Conservation (phyloP, 1,140 invertebrate species). For the Ostrea edulis region DNA sequence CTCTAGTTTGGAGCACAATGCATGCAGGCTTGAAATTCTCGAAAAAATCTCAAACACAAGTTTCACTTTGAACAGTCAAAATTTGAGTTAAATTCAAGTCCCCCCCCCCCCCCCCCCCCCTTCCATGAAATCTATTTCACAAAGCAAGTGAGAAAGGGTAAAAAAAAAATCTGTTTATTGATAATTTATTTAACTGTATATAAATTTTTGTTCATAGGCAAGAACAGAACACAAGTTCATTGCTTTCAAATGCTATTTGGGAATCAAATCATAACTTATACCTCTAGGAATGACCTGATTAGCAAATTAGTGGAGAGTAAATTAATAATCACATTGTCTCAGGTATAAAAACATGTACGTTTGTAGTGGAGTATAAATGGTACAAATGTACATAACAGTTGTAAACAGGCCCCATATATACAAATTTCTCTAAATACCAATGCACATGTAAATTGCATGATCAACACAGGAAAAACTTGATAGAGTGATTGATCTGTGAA, state of each 20-base stretch:
- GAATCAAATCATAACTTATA: not conserved
- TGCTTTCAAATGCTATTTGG: not conserved
- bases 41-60: not conserved
- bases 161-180: conserved; percentile 16
- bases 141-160: no score
- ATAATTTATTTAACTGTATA: conserved; percentile 29
- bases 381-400: not conserved
- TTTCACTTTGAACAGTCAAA: no score
- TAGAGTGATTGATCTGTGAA: no score
- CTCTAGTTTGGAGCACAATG: not conserved
- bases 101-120: no score
- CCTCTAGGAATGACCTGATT: not conserved
- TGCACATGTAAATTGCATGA: no score
- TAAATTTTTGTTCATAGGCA: conserved; percentile 9
- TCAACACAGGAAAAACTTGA: no score
- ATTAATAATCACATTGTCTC: not conserved
- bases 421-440: no score
- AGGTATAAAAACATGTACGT: not conserved
- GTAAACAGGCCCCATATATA: not conserved
- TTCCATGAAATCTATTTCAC: no score
- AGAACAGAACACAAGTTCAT: conserved; percentile 32
- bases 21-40: no score
- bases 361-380: not conserved
- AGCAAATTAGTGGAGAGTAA: conserved; percentile 15
- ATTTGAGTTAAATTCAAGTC: no score